A percentile compares a stretch with the other conserved stretches of the same genome.
These are phyloP conservation scores for Orthosia incerta DNA, from an alignment of 2,888 invertebrate genomes.

Conservation along the genomic window DNA sequence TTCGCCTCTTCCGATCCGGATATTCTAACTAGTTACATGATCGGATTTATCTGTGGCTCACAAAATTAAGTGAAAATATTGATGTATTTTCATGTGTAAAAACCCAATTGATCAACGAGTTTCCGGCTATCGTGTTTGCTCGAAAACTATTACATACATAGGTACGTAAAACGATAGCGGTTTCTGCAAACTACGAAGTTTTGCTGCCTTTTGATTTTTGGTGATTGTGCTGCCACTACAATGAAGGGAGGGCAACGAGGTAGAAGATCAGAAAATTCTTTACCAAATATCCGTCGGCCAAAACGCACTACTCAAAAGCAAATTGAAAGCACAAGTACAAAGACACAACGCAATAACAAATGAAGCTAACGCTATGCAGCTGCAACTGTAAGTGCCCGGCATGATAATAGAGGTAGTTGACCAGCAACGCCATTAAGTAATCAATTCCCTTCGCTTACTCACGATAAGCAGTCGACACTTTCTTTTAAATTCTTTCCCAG, in stretches of 20 bases:
- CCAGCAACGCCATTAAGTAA: constrained; percentile 61
- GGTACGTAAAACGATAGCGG: neutral
- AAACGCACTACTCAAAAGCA: neutral
- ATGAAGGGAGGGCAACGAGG: neutral
- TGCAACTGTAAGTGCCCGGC: constrained; percentile 45
- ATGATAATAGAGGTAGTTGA: constrained; percentile 58
- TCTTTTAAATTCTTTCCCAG: constrained; percentile 60
- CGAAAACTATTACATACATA: neutral
- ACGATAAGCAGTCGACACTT: constrained; percentile 56
- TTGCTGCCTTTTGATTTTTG: too few species aligned
- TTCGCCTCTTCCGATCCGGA: constrained; percentile 89
- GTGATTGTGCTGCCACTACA: neutral
- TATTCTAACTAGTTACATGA: constrained; percentile 79
- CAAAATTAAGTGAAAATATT: constrained; percentile 53
- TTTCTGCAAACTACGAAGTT: neutral
- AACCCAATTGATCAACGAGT: constrained; percentile 6
- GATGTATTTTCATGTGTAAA: constrained; percentile 27
- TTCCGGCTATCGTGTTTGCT: neutral
- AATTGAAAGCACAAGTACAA: constrained; percentile 28
- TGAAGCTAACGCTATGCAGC: constrained; percentile 37
- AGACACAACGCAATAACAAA: constrained; percentile 31
- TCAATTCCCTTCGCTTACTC: constrained; percentile 58
- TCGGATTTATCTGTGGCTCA: constrained; percentile 73
- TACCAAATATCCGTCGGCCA: neutral
- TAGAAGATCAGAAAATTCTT: neutral